Percentiles rank a stretch among this genome's conserved stretches.
Conservation (phyloP, 2,797 vertebrate genomes). For the Clangula hyemalis region DNA sequence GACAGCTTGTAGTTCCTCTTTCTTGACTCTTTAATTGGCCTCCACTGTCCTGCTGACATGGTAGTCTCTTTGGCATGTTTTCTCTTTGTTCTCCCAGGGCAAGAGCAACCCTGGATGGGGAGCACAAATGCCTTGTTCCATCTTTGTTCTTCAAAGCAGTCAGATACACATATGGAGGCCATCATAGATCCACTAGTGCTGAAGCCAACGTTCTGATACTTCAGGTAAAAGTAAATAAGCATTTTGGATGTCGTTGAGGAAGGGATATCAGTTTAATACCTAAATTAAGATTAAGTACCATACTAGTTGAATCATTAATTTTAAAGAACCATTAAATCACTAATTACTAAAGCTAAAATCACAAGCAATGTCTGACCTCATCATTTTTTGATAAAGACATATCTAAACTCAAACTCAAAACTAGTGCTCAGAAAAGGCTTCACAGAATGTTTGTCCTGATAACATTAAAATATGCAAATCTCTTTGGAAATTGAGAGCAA, state of each 20-base stretch:
- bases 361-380: neutral
- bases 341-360: neutral
- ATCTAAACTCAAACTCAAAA: neutral
- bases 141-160: neutral
- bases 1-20: neutral
- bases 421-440: neutral
- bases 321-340: neutral
- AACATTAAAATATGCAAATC: neutral
- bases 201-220: neutral
- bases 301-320: neutral
- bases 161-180: accelerated
- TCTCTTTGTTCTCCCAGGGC: neutral
- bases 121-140: neutral
- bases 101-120: neutral
- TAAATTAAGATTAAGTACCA: neutral
- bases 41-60: neutral
- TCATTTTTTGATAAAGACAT: neutral
- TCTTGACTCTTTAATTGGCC: neutral
- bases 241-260: neutral
- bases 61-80: neutral
- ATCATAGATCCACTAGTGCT: too few species aligned
- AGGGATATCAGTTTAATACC: neutral
- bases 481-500: neutral
- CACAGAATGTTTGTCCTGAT: neutral
- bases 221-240: neutral